phyloP scores from a whole-genome alignment of 2,113 vertebrate species.

The Colinus virginianus region DNA sequence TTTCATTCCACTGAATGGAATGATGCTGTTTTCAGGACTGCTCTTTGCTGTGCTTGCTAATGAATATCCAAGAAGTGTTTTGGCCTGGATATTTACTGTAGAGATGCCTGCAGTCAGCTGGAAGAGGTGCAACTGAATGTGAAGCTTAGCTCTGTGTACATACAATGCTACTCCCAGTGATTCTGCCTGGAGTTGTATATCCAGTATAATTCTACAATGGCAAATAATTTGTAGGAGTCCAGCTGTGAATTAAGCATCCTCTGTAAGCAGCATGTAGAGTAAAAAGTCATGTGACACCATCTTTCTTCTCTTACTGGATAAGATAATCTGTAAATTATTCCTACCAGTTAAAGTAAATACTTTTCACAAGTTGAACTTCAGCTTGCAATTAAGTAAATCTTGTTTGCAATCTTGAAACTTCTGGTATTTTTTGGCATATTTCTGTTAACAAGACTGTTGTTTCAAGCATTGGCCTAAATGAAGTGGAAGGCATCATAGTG shows the following conservation, averaged over 20 bases:
- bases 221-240: conserved; percentile 47
- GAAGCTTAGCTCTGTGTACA: conserved; percentile 11
- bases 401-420: not conserved
- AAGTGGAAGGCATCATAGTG: not conserved
- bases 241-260: not conserved
- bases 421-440: not conserved
- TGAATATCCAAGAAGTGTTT: conserved; percentile 54
- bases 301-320: not conserved
- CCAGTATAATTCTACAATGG: not conserved
- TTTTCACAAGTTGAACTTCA: not conserved
- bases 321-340: not conserved
- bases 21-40: conserved; percentile 45
- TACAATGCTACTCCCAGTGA: not conserved
- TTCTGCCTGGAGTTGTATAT: conserved; percentile 10
- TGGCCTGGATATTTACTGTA: conserved; percentile 25
- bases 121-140: conserved; percentile 26
- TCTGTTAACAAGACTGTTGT: not conserved
- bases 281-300: not conserved
- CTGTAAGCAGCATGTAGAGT: not conserved
- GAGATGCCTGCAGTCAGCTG: conserved; percentile 49
- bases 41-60: conserved; percentile 38
- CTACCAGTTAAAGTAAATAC: not conserved
- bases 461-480: not conserved
- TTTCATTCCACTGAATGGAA: conserved; percentile 40
- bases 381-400: not conserved